Evolutionary conservation across 2,113 vertebrate genomes (phyloP).

Genomic region (Chamaea fasciata): DNA sequence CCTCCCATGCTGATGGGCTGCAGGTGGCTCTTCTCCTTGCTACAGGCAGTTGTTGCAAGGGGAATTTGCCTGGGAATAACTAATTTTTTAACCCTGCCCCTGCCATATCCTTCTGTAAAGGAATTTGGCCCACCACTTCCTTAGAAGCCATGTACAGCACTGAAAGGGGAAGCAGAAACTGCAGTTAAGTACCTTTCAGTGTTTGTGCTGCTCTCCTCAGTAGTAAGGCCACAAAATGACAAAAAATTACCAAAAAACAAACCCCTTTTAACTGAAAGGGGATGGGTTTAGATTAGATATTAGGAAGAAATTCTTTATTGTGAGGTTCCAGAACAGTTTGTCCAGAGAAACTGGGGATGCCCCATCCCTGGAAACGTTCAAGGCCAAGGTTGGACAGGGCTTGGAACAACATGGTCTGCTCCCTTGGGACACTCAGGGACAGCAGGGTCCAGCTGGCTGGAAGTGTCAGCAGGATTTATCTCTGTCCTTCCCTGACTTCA

Average conservation of each 20-base stretch:
- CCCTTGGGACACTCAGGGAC: not conserved
- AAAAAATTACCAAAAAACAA: not conserved
- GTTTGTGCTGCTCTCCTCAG: not conserved
- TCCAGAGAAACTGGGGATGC: not conserved
- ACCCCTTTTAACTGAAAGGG: not conserved
- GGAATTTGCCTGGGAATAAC: not conserved
- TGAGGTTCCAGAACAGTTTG: not conserved
- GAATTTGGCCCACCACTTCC: not conserved
- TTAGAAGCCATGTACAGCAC: not conserved
- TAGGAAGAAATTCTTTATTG: not conserved
- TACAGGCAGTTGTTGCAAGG: not conserved
- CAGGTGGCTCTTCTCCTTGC: not conserved
- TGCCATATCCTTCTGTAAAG: not conserved
- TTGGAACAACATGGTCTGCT: not conserved
- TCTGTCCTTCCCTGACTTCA: not conserved
- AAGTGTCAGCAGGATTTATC: not conserved
- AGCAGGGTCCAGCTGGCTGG: not conserved
- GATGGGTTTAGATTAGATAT: not conserved
- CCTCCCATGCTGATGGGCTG: not conserved
- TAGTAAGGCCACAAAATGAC: not conserved
- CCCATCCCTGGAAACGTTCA: not conserved
- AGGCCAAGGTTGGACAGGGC: not conserved
- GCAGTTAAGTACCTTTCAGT: not conserved
- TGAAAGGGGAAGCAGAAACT: not conserved
- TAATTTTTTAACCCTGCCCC: not conserved